Percentiles rank a stretch among this genome's conserved stretches.
Evolutionary conservation across 2,113 vertebrate species (phyloP).

Genomic region (Phaethornis superciliosus): DNA sequence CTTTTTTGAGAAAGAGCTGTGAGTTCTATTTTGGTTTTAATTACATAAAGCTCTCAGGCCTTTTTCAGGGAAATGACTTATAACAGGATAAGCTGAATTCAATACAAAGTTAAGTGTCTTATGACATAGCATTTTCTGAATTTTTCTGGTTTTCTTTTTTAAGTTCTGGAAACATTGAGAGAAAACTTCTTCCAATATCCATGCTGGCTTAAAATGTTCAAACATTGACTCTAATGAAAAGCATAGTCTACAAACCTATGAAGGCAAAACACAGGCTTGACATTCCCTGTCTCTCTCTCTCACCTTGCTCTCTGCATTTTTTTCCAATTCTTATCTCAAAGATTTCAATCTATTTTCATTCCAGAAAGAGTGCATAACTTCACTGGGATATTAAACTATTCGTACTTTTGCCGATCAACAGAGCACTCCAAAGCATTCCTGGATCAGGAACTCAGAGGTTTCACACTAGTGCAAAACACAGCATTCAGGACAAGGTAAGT

Average conservation of each 20-base stretch:
- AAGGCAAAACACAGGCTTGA: neutral
- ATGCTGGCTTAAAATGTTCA: neutral
- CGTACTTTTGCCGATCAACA: neutral
- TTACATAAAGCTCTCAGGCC: neutral
- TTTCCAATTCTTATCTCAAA: neutral
- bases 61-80: neutral
- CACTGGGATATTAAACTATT: neutral
- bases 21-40: neutral
- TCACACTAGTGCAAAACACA: neutral
- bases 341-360: neutral
- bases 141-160: neutral
- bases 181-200: neutral
- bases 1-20: neutral
- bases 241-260: neutral
- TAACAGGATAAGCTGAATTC: neutral
- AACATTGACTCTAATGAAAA: neutral
- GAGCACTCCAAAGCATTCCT: neutral
- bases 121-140: neutral
- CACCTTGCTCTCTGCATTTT: neutral
- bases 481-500: neutral
- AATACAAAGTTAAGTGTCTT: neutral
- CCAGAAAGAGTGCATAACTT: neutral
- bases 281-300: neutral
- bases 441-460: neutral
- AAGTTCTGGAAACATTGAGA: neutral